Percentiles rank a stretch among this genome's conserved stretches.
These are phyloP conservation scores for Chymomyza costata DNA, from an alignment of 1,140 invertebrate genomes.

Conservation along the genomic window DNA sequence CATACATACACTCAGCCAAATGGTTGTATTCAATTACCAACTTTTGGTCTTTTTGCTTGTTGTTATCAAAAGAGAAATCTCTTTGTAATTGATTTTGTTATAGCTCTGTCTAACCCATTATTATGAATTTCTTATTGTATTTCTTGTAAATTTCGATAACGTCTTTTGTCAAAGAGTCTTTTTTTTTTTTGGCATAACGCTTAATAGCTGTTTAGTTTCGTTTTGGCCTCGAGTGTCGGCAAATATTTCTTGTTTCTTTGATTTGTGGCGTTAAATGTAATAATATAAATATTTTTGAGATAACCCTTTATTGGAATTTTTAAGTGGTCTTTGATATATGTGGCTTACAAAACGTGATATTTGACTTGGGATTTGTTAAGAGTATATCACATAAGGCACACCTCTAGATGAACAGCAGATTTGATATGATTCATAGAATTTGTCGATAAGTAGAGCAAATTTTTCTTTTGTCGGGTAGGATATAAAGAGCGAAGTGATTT, in stretches of 20 bases:
- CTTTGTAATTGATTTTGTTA: conserved; percentile 61
- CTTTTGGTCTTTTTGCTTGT: conserved; percentile 29
- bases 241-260: conserved; percentile 29
- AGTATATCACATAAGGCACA: no score
- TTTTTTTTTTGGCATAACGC: conserved; percentile 47
- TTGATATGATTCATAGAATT: no score
- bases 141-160: conserved; percentile 11
- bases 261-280: conserved; percentile 33
- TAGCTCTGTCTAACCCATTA: conserved; percentile 34
- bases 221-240: conserved; percentile 41
- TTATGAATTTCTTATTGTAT: conserved; percentile 4
- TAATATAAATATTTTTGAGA: conserved; percentile 10
- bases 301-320: no score
- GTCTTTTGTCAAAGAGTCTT: conserved; percentile 14
- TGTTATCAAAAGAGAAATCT: conserved; percentile 64
- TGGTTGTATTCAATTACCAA: conserved; percentile 54
- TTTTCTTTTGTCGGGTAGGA: no score
- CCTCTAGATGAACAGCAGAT: no score
- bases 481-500: no score
- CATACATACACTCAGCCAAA: conserved; percentile 2
- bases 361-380: no score
- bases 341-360: no score
- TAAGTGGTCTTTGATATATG: no score
- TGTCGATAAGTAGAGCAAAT: no score
- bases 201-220: conserved; percentile 44